Evolutionary conservation across 2,888 invertebrate species (phyloP).

Genomic region (Melinaea marsaeus): DNA sequence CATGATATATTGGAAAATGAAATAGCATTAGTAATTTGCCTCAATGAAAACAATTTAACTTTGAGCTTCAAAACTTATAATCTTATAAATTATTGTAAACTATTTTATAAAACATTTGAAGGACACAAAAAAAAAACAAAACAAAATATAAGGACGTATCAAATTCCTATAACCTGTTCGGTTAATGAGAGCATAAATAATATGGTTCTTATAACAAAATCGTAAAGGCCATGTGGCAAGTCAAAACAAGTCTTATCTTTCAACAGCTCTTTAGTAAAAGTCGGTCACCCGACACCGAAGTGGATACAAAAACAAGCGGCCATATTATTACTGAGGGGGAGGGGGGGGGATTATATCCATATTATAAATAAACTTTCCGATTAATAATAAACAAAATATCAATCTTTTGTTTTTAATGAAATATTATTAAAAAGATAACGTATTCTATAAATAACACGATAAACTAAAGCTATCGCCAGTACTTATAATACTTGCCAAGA

Average conservation of each 20-base stretch:
- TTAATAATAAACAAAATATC: background rate
- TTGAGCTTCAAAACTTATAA: too few relatives aligned
- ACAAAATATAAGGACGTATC: conserved; percentile 1
- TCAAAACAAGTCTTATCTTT: conserved; percentile 55
- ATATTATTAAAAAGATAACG: background rate
- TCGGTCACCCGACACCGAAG: conserved; percentile 51
- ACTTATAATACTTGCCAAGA: background rate
- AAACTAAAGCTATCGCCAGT: background rate
- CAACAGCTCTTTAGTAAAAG: conserved; percentile 50
- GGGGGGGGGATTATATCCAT: too few relatives aligned
- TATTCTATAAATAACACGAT: conserved; percentile 17
- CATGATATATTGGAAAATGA: too few relatives aligned
- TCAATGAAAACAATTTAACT: too few relatives aligned
- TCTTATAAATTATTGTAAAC: background rate
- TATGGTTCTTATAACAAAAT: conserved; percentile 35
- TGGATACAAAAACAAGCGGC: conserved; percentile 28
- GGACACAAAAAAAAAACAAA: background rate
- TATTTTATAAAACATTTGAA: background rate
- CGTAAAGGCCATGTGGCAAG: conserved; percentile 45
- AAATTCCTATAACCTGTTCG: background rate
- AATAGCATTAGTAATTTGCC: too few relatives aligned
- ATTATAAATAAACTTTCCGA: too few relatives aligned
- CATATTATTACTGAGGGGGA: conserved; percentile 15
- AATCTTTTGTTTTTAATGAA: background rate
- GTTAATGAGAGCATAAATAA: conserved; percentile 20